Conservation (phyloP, 2,888 invertebrate species). For the Harpagoxenus sublaevis region DNA sequence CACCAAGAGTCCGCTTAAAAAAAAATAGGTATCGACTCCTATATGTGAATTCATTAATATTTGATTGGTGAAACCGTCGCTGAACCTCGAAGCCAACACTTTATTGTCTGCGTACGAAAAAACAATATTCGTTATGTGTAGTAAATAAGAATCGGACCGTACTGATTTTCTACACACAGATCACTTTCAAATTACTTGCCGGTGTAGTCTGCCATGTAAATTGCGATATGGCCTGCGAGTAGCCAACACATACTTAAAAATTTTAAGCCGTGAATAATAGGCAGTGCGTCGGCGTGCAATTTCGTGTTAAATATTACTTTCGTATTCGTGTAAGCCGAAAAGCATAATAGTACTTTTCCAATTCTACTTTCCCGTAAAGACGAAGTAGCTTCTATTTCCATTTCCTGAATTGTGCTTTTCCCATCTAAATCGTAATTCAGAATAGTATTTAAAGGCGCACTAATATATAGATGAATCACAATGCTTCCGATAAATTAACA, state of each 20-base stretch:
- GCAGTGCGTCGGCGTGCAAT: constrained; percentile 82
- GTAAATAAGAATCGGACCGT: background rate
- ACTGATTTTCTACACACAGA: background rate
- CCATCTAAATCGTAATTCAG: constrained; percentile 48
- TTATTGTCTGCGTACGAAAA: constrained; percentile 82
- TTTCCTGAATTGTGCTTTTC: constrained; percentile 62
- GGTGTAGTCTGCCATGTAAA: constrained; percentile 84
- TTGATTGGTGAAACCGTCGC: constrained; percentile 83
- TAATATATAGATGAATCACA: background rate
- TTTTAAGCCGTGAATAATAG: constrained; percentile 87
- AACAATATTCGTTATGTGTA: background rate
- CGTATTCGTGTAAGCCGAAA: constrained; percentile 87
- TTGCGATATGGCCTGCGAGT: constrained; percentile 87
- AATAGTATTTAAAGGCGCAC: background rate
- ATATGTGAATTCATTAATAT: constrained; percentile 85
- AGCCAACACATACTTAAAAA: constrained; percentile 88
- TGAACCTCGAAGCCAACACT: constrained; percentile 80
- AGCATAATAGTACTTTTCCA: constrained; percentile 85
- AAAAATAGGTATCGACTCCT: constrained; percentile 87
- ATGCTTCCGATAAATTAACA: background rate
- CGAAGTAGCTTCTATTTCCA: constrained; percentile 68
- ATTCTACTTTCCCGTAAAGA: constrained; percentile 64
- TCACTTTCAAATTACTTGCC: constrained; percentile 73
- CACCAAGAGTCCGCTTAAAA: constrained; percentile 84
- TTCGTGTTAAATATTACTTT: constrained; percentile 85